Base-by-base conservation (phyloP, 2,888 invertebrate species). In the Lasioglossum vierecki region DNA sequence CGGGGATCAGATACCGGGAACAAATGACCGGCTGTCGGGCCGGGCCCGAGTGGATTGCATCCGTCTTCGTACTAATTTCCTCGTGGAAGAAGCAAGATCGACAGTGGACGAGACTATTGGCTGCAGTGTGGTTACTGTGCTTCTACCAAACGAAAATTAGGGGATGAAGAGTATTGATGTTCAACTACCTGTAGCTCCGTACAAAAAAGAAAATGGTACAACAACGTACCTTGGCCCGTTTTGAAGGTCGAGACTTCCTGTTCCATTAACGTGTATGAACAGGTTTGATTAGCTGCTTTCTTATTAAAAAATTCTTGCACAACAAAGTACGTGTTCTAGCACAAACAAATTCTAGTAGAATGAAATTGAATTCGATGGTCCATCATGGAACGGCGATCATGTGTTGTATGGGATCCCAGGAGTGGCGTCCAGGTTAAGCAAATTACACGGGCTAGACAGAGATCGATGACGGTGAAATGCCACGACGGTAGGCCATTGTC, bases 391-490 rank as follows among this genome's bases (percentile, higher is more conserved):
- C 22, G 53, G 9, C 22, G 53, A n/a, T 53, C 53, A 53, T 53
- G 22, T 3, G 53, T n/a, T 53, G 35, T 9, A 53, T n/a, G 49
- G n/a, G 39, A 18, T 18, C 4, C 13, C 15, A n/a, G 70, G 75
- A 57, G 35, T 2, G 35, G 35, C 60, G 74, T 60, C 15, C 41
- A 53, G 78, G 63, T 78, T 82, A 84, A 78, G 79, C 68, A 57
- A 83, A 76, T 76, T 76, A 30, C 76, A 73, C 76, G 53, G 35
- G 30, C 9, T 2, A 18, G 70, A 49, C 46, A 66, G 68, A 44
- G 72, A 84, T 83, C 83, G 75, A 79, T 79, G 82, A 30, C 77
- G 76, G 26, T 76, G 46, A 68, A 63, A 76, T 76, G 66, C 76
- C 76, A 35, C 15, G 30, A 41, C 13, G 18, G 35, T 53, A 26